These are phyloP conservation scores for Zonitis immaculata DNA, from an alignment of 2,888 invertebrate genomes.

Conservation along the genomic window DNA sequence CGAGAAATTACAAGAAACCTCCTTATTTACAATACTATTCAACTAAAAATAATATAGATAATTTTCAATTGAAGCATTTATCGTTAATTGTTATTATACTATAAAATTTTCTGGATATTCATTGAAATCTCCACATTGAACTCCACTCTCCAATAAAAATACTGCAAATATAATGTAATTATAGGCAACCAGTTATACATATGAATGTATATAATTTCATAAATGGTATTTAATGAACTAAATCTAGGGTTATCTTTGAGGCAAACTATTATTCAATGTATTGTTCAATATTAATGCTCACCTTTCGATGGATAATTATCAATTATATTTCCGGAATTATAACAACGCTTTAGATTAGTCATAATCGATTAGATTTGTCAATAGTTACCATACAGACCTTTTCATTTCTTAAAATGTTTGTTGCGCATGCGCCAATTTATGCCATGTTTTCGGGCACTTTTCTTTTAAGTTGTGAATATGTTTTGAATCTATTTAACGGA, in stretches of 20 bases:
- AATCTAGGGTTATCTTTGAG: background rate
- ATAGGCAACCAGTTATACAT: background rate
- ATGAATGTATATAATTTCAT: background rate
- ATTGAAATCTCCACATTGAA: background rate
- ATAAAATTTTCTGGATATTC: background rate
- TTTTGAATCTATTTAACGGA: too few species aligned
- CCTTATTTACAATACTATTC: background rate
- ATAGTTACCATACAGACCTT: background rate
- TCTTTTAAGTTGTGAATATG: too few species aligned
- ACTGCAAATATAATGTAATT: background rate
- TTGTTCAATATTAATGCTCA: background rate
- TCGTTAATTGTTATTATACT: background rate
- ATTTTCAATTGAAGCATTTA: background rate
- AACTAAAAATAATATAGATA: background rate
- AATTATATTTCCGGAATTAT: background rate
- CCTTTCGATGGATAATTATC: background rate
- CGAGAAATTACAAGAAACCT: constrained; percentile 62
- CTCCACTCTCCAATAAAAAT: background rate
- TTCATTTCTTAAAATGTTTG: too few species aligned
- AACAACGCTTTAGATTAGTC: background rate
- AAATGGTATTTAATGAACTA: background rate
- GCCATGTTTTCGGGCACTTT: too few species aligned
- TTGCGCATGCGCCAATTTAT: too few species aligned
- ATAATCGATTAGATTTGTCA: background rate
- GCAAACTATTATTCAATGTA: background rate